These are phyloP conservation scores for Balaeniceps rex DNA, from an alignment of 2,113 vertebrate species.

Conservation along the genomic window DNA sequence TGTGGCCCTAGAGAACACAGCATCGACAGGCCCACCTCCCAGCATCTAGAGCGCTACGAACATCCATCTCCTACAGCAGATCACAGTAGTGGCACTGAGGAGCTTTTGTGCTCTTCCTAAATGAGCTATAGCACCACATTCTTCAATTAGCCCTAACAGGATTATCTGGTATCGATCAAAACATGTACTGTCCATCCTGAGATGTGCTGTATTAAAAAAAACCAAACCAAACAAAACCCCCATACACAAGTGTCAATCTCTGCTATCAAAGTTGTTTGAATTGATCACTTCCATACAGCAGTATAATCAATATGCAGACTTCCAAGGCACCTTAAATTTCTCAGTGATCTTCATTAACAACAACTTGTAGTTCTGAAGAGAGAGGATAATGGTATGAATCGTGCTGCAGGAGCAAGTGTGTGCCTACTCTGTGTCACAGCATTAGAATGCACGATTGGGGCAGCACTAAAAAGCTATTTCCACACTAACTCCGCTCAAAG, in stretches of 20 bases:
- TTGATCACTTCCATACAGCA: background rate
- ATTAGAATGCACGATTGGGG: accelerated
- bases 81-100: background rate
- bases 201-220: background rate
- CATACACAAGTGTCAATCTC: background rate
- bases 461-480: background rate
- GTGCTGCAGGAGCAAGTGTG: background rate
- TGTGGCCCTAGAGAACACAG: background rate
- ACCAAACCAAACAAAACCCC: background rate
- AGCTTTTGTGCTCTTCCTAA: background rate
- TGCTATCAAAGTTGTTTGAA: background rate
- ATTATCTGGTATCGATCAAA: background rate
- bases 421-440: background rate
- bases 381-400: background rate
- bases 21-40: accelerated
- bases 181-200: background rate
- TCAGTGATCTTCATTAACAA: background rate
- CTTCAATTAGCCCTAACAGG: background rate
- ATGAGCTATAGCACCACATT: background rate
- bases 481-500: background rate
- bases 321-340: background rate
- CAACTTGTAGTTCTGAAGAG: background rate
- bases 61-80: background rate
- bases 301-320: background rate
- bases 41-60: background rate